Conservation (phyloP, 2,113 vertebrate genomes). For the Callopanchax toddi region DNA sequence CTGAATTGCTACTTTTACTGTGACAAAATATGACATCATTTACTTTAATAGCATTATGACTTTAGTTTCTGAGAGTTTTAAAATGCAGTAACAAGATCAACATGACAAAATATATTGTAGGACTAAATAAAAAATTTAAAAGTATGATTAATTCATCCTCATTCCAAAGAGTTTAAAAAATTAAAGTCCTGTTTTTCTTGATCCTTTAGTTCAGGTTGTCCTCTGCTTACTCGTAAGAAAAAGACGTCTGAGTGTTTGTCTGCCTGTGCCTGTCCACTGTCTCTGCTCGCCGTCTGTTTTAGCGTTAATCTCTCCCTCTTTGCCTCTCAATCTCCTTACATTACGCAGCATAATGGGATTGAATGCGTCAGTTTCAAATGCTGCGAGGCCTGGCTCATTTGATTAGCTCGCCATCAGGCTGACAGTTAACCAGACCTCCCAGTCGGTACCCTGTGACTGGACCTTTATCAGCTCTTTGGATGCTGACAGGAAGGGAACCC, state of each 20-base stretch:
- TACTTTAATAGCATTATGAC: too few species aligned
- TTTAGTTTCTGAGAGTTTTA: too few species aligned
- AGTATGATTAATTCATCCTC: too few species aligned
- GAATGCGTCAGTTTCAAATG: slow-evolving; percentile 22
- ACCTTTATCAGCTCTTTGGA: slow-evolving; percentile 13
- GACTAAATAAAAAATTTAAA: too few species aligned
- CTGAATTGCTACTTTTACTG: too few species aligned
- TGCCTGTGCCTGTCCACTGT: not conserved
- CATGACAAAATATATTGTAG: too few species aligned
- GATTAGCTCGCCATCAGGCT: slow-evolving; percentile 22
- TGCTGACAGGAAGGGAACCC: slow-evolving; percentile 37
- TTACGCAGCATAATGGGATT: slow-evolving; percentile 11
- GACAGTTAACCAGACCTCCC: slow-evolving; percentile 30
- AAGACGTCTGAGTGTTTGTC: not conserved
- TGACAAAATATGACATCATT: too few species aligned
- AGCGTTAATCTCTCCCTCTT: not conserved
- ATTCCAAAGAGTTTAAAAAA: too few species aligned
- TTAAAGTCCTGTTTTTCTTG: too few species aligned
- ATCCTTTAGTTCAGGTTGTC: not conserved
- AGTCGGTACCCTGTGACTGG: slow-evolving; percentile 9
- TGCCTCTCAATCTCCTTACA: not conserved
- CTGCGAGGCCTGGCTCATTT: slow-evolving; percentile 18
- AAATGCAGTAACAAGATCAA: too few species aligned
- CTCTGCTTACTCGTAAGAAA: not conserved
- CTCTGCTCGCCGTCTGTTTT: not conserved